A percentile compares a stretch with the other conserved stretches of the same genome.
Conservation (phyloP, 1,140 invertebrate genomes). For the Pollicipes pollicipes region DNA sequence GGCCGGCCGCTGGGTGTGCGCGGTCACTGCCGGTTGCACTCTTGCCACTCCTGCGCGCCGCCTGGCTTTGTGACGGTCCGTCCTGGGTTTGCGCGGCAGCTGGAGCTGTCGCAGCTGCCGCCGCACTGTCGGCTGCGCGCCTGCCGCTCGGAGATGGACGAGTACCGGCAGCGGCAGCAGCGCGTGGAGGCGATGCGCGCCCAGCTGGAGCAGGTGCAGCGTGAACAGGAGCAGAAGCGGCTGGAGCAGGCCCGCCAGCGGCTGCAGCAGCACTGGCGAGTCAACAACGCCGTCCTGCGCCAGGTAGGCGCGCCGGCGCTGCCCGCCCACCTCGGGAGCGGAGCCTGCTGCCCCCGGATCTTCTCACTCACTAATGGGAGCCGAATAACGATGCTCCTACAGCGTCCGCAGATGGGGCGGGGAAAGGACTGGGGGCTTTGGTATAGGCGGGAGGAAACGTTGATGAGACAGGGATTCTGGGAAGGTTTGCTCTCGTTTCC, state of each 20-base stretch:
- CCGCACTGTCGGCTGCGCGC: background rate
- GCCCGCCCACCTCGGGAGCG: too few species aligned
- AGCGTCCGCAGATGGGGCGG: too few species aligned
- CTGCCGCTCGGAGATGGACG: background rate
- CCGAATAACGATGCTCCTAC: too few species aligned
- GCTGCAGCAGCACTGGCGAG: background rate
- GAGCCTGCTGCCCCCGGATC: background rate
- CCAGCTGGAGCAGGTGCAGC: background rate
- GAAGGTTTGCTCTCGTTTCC: too few species aligned
- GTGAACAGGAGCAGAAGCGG: background rate
- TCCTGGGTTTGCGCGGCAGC: background rate
- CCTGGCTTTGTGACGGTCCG: too few species aligned
- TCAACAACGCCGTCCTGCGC: background rate
- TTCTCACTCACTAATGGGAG: too few species aligned
- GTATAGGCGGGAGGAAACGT: too few species aligned
- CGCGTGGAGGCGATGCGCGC: background rate
- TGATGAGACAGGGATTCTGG: too few species aligned
- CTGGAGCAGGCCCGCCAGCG: background rate
- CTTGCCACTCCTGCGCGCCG: too few species aligned
- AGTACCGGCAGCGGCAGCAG: background rate
- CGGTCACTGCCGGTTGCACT: background rate
- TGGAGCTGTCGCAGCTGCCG: slow-evolving; percentile 1
- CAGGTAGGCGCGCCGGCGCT: background rate
- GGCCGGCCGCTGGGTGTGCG: too few species aligned
- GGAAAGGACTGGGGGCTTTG: too few species aligned